Evolutionary conservation across 1,140 invertebrate species (phyloP).

Genomic region (Pseudomyrmex sp.): DNA sequence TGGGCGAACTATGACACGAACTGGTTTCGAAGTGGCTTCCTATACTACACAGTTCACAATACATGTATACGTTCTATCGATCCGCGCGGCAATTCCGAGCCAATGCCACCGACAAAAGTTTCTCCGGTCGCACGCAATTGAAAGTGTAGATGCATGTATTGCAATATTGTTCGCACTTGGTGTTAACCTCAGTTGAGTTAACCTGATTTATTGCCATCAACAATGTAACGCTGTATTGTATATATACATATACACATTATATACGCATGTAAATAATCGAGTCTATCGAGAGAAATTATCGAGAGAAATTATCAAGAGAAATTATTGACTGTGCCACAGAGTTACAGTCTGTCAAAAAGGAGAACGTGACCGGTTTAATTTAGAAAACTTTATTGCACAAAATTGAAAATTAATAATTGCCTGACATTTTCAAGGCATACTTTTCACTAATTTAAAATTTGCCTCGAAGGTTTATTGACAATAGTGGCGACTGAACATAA

Average conservation of each 20-base stretch:
- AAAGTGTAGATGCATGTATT: conserved; percentile 18
- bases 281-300: not conserved
- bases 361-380: too few species aligned
- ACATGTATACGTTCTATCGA: conserved; percentile 32
- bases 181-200: not conserved
- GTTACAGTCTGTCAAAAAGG: not conserved
- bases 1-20: conserved; percentile 17
- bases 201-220: not conserved
- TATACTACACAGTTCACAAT: not conserved
- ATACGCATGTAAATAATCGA: not conserved
- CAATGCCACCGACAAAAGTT: conserved; percentile 20
- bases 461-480: too few species aligned
- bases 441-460: too few species aligned
- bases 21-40: conserved; percentile 42
- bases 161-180: not conserved
- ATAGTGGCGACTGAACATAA: too few species aligned
- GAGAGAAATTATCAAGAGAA: not conserved
- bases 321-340: not conserved
- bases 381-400: too few species aligned
- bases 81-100: conserved; percentile 25
- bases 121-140: not conserved
- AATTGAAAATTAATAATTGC: too few species aligned
- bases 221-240: not conserved
- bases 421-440: too few species aligned
- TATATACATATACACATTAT: too few species aligned